Percentiles rank a stretch among this genome's conserved stretches.
phyloP scores from a whole-genome alignment of 2,888 invertebrate genomes.

The Helobdella robusta region DNA sequence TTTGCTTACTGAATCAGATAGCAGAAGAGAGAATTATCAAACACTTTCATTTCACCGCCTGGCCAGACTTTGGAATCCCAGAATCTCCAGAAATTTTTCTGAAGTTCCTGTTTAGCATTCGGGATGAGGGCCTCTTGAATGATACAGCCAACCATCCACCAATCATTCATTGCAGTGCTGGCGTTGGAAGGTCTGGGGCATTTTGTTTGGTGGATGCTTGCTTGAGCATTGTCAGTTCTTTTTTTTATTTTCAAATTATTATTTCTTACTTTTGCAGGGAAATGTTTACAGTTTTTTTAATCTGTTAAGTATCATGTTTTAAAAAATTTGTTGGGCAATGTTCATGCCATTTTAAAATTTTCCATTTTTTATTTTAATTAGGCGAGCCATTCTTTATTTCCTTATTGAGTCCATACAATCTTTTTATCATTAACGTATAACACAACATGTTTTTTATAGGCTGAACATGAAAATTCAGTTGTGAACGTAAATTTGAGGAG shows the following conservation, averaged over 20 bases:
- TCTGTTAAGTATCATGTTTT: background rate
- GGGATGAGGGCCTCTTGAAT: slow-evolving; percentile 44
- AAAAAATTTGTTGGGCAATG: background rate
- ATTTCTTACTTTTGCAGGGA: background rate
- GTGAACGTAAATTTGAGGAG: slow-evolving; percentile 69
- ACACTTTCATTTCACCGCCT: slow-evolving; percentile 86
- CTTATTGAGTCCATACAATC: no score
- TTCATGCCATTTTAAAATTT: no score
- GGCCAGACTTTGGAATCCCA: slow-evolving; percentile 92
- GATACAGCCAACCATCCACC: slow-evolving; percentile 56
- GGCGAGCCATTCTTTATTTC: no score
- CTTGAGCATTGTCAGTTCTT: slow-evolving; percentile 66
- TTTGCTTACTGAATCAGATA: no score
- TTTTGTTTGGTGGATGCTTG: slow-evolving; percentile 89
- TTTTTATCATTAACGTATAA: no score
- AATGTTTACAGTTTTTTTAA: background rate
- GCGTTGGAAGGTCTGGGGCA: slow-evolving; percentile 89
- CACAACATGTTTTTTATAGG: no score
- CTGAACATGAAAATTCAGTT: slow-evolving; percentile 38
- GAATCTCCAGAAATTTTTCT: slow-evolving; percentile 69
- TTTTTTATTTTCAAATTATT: background rate
- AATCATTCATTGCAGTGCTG: slow-evolving; percentile 89
- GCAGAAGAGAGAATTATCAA: slow-evolving; percentile 55
- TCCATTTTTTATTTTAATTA: no score
- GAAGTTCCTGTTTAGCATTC: slow-evolving; percentile 48